Base-by-base conservation (phyloP, 2,113 vertebrate genomes). In the Cottus gobio region DNA sequence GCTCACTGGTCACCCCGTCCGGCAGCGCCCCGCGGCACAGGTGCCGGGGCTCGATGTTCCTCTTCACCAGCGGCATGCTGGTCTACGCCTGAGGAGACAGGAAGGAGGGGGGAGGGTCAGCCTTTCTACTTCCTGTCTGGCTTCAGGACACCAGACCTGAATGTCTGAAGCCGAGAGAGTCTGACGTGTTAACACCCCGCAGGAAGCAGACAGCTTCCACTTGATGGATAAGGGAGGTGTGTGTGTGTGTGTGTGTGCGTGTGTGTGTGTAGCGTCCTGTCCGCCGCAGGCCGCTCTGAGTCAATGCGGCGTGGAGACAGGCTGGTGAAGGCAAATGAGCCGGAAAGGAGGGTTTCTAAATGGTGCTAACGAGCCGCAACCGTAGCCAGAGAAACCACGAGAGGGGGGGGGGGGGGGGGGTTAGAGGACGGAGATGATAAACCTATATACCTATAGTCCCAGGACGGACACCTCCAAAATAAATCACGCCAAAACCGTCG, bases 31-130 rank as follows among this genome's bases (percentile, higher is more conserved):
- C 96, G 2, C 96, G 96, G 90, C 96, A 98, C 20, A 98, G 91
- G 85, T 97, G 96, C 92, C 96, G 92, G 34, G 97, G 97, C 83
- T 97, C 97, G 0, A 98, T 97, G 74, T 95, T 96, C 88, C 96
- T 95, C 94, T 97, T 97, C 78, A 97, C 96, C 93, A 98, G 90
- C 0, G 97, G 97, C 97, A 98, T 96, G 79, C 46, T 85, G 81
- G 31, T 78, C 80, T 83, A 87, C 15, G 24, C 75, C 80, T 90
- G 87, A 8, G 3, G 56, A 36, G 22, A 73, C 18, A 24, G 12
- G 12, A 52, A 0, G 36, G 30, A 37, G 5, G 60, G 36, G 50
- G 6, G 46, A 54, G 48, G 30, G 39, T 52, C 15, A 34, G 26
- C 1, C 7, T 0, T 26, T 24, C 48, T 22, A 22, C 60, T 48